phyloP scores from a whole-genome alignment of 2,113 vertebrate species.

The Heterocephalus glaber region DNA sequence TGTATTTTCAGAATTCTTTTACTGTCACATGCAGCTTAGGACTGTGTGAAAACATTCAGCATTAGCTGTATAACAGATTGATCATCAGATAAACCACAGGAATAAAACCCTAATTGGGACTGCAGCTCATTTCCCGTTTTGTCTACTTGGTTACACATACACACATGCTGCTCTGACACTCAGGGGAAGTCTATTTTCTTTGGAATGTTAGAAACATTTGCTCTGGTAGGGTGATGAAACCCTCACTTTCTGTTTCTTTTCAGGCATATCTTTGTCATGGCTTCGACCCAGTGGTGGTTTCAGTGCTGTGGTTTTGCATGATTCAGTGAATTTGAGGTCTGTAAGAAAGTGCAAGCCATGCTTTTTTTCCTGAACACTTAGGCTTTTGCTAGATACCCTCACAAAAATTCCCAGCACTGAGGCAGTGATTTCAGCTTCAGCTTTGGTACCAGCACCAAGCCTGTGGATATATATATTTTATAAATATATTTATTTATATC shows the following conservation, averaged over 20 bases:
- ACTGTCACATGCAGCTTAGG: not conserved
- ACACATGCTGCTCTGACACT: not conserved
- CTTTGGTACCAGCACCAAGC: conserved; percentile 39
- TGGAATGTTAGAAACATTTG: not conserved
- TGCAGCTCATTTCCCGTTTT: not conserved
- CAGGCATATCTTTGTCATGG: not conserved
- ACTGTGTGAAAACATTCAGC: not conserved
- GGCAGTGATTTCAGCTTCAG: conserved; percentile 41
- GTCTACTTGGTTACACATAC: not conserved
- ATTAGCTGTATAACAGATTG: not conserved
- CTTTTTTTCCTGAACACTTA: conserved; percentile 50
- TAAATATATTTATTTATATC: no score
- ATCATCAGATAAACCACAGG: not conserved
- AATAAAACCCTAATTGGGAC: not conserved
- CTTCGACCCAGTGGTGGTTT: not conserved
- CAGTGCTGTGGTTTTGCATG: not conserved
- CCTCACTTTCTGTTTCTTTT: not conserved
- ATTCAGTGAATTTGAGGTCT: not conserved
- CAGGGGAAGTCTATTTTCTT: not conserved
- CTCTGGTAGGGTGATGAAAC: not conserved
- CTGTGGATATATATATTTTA: not conserved
- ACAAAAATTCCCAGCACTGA: conserved; percentile 39
- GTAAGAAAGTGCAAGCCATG: not conserved
- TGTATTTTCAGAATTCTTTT: conserved; percentile 1
- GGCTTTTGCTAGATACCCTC: conserved; percentile 47